Evolutionary conservation across 2,797 vertebrate genomes (phyloP), one percentile per base, ranked within the genome.

Genomic region (Protonibea diacanthus): DNA sequence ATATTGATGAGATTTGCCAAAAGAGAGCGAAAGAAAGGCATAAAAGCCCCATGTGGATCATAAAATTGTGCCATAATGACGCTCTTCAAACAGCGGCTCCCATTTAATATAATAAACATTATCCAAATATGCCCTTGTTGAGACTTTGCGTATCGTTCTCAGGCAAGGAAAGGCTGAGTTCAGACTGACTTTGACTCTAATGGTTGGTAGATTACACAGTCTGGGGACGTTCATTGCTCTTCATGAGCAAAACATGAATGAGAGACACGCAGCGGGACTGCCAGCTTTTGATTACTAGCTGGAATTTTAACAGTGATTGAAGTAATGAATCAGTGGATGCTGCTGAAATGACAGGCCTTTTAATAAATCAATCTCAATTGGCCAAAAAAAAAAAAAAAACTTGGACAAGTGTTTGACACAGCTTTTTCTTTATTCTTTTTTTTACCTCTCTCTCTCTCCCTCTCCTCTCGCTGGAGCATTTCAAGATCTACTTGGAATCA

Each of bases 171-270:
- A 73, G 76, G 58, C 58, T 82, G 71, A 66, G 68, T 78, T 87
- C 62, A 82, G 68, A 38, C 60, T 23, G 44, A 74, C 74, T 82
- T 86, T 74, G 27, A 29, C 61, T 82, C 29, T 76, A 84, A 85
- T 92, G 87, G 81, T 23, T 76, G 57, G 75, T 65, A 77, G 79
- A 85, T 89, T 84, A 85, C 75, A 82, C 74, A 73, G 84, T 89
- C 77, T 80, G 80, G 71, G 73, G 78, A 86, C 38, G 13, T 88
- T 85, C 89, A 86, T 88, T 74, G 65, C 74, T 85, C 72, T 80
- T 87, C 65, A 82, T 86, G 76, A 82, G 85, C 58, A 64, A 76
- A 87, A 76, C 76, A 76, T 83, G 85, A 91, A 81, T 76, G 72
- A 84, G 56, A 81, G 27, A 65, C 65, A 67, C n/a, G 33, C 62